Evolutionary conservation across 2,797 vertebrate species (phyloP).

Genomic region (Limosa lapponica): DNA sequence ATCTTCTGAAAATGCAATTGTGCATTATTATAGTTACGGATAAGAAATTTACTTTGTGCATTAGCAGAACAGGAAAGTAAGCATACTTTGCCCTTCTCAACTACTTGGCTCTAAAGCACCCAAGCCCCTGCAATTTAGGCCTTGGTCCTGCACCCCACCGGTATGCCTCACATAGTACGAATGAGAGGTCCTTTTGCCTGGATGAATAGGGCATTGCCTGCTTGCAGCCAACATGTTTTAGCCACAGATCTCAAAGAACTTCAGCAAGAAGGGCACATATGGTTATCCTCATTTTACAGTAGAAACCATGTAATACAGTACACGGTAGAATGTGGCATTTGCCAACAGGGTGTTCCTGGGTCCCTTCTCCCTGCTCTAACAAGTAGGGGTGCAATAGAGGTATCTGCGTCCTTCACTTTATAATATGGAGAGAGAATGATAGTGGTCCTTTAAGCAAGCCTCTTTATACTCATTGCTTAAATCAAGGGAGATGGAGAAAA

Average conservation of each 20-base stretch:
- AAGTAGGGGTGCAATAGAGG: not conserved
- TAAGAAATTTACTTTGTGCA: not conserved
- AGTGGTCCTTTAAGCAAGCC: not conserved
- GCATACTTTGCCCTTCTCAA: not conserved
- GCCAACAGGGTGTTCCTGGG: not conserved
- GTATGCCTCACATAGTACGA: rapidly evolving
- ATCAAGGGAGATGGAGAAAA: not conserved
- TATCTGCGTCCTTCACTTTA: not conserved
- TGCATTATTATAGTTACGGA: not conserved
- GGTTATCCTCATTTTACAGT: not conserved
- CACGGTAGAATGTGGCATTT: not conserved
- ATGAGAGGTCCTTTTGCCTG: not conserved
- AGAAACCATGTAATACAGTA: not conserved
- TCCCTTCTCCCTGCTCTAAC: not conserved
- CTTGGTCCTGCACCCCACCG: not conserved
- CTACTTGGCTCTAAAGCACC: not conserved
- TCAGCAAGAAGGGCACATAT: not conserved
- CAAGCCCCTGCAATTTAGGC: not conserved
- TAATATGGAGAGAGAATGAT: not conserved
- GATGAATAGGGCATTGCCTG: not conserved
- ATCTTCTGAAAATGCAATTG: not conserved
- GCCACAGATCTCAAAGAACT: not conserved
- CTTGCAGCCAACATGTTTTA: not conserved
- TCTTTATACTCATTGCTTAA: not conserved
- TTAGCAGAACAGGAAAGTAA: not conserved